Evolutionary conservation across 2,797 vertebrate genomes (phyloP).

Genomic region (Cyprinella venusta): DNA sequence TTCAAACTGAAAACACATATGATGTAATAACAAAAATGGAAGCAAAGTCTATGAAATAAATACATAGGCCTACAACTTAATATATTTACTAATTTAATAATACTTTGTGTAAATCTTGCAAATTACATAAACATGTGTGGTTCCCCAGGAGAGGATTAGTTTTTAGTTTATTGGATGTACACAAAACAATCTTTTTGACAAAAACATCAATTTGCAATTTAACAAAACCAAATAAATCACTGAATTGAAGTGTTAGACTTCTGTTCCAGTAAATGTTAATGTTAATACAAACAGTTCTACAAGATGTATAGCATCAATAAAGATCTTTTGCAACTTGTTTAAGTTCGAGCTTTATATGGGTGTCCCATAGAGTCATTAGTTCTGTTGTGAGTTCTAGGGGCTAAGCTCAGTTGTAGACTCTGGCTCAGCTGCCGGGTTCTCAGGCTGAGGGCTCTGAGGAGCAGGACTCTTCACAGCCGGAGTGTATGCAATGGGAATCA

Average conservation of each 20-base stretch:
- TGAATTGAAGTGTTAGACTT: background rate
- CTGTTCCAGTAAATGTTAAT: background rate
- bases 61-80: background rate
- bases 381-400: slow-evolving; percentile 3
- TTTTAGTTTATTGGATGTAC: background rate
- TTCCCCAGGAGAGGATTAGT: background rate
- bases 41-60: background rate
- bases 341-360: background rate
- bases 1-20: too few species aligned
- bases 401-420: slow-evolving; percentile 32
- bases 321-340: background rate
- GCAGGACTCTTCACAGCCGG: slow-evolving; percentile 58
- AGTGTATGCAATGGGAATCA: slow-evolving; percentile 74
- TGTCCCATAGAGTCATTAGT: slow-evolving; percentile 17
- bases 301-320: background rate
- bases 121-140: background rate
- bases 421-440: slow-evolving; percentile 19
- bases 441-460: background rate
- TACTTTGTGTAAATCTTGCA: background rate
- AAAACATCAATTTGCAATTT: background rate
- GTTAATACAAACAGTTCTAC: slow-evolving; percentile 6
- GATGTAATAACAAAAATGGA: background rate
- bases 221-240: background rate
- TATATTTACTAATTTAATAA: background rate
- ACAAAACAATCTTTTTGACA: slow-evolving; percentile 7